Conservation (phyloP, 2,888 invertebrate genomes). For the Cephonodes hylas region DNA sequence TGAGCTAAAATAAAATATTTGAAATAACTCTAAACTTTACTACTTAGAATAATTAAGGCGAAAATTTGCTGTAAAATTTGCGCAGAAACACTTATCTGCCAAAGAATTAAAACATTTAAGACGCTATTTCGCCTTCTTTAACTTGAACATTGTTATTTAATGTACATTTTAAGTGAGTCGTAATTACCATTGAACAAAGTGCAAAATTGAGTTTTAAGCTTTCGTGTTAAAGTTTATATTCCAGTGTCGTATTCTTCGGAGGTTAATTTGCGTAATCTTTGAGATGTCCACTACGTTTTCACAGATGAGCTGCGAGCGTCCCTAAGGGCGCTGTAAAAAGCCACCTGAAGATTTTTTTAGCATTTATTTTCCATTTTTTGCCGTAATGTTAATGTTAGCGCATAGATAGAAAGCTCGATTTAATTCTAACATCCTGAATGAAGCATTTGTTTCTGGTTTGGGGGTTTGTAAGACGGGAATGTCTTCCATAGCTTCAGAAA, state of each 20-base stretch:
- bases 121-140: not conserved
- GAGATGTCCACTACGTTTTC: not conserved
- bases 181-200: not conserved
- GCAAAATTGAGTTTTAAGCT: not conserved
- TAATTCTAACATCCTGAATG: not conserved
- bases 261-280: not conserved
- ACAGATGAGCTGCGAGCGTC: not conserved
- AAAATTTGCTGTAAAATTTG: not conserved
- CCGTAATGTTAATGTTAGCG: not conserved
- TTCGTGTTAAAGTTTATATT: not conserved
- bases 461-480: not conserved
- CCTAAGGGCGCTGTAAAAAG: not conserved
- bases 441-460: not conserved
- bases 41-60: not conserved
- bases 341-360: not conserved
- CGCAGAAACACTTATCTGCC: not conserved
- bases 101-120: not conserved
- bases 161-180: not conserved
- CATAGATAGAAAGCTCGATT: too few species aligned
- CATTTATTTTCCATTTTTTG: not conserved
- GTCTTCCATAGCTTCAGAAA: not conserved
- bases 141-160: not conserved
- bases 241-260: not conserved
- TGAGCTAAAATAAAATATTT: not conserved
- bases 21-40: not conserved